phyloP scores from a whole-genome alignment of 1,140 invertebrate genomes.

The Halesus radiatus region DNA sequence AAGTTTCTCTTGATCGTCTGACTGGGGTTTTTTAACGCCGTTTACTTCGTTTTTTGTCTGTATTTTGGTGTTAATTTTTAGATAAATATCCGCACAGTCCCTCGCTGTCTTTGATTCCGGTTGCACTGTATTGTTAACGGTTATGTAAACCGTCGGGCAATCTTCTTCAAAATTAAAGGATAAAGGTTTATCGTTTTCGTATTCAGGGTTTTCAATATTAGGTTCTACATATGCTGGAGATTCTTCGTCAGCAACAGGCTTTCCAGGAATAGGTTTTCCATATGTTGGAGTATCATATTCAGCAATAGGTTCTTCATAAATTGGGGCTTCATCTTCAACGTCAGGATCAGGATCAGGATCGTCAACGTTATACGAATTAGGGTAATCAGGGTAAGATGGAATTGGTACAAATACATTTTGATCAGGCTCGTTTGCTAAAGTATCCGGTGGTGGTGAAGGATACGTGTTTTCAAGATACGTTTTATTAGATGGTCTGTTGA shows the following conservation, averaged over 20 bases:
- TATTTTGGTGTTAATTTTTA: slow-evolving; percentile 50
- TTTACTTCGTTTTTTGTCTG: slow-evolving; percentile 38
- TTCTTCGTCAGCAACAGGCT: neutral
- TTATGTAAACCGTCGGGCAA: slow-evolving; percentile 49
- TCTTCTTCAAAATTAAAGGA: slow-evolving; percentile 6
- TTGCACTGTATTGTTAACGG: slow-evolving; percentile 51
- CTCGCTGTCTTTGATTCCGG: slow-evolving; percentile 36
- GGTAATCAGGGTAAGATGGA: neutral
- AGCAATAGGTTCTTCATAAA: neutral
- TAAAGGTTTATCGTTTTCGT: too few species aligned
- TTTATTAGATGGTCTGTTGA: too few species aligned
- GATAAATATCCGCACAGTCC: slow-evolving; percentile 50
- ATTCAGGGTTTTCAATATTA: too few species aligned
- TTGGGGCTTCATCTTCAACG: neutral
- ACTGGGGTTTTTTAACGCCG: neutral
- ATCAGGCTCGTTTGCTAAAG: neutral
- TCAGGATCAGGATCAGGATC: neutral
- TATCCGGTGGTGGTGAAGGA: too few species aligned
- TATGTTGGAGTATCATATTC: neutral
- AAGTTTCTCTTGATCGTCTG: neutral
- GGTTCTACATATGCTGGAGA: neutral
- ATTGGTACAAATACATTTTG: neutral
- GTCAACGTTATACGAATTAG: neutral
- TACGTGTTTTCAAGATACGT: too few species aligned
- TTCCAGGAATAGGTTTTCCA: neutral